Conservation (phyloP, 2,888 invertebrate species). For the Synergus umbraculus region DNA sequence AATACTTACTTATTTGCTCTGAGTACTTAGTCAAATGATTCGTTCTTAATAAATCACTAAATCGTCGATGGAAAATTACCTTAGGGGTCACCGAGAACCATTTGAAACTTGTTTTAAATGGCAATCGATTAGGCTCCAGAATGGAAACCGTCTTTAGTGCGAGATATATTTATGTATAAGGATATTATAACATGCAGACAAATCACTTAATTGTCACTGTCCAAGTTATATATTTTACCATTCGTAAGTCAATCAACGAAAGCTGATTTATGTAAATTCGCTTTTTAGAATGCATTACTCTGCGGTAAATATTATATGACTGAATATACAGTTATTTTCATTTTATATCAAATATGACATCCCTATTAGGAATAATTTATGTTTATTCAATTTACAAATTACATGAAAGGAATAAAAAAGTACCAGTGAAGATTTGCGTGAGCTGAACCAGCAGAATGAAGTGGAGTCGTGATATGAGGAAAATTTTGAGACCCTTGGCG, state of each 20-base stretch:
- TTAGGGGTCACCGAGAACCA: background rate
- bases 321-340: too few relatives aligned
- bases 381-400: too few relatives aligned
- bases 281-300: background rate
- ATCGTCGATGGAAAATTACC: background rate
- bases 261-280: background rate
- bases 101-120: slow-evolving; percentile 10
- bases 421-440: background rate
- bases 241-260: background rate
- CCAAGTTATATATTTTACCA: background rate
- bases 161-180: background rate
- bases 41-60: slow-evolving; percentile 2
- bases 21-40: background rate
- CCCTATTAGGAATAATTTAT: too few relatives aligned
- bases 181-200: background rate
- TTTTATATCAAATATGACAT: too few relatives aligned
- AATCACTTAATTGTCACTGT: background rate
- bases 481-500: slow-evolving; percentile 1
- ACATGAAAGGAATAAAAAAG: too few relatives aligned
- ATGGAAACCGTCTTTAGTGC: background rate
- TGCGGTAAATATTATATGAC: background rate
- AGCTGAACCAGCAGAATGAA: background rate
- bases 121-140: background rate
- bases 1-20: slow-evolving; percentile 16
- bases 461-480: background rate